These are phyloP conservation scores for Bimastos eiseni DNA, from an alignment of 2,888 invertebrate genomes.

Conservation along the genomic window DNA sequence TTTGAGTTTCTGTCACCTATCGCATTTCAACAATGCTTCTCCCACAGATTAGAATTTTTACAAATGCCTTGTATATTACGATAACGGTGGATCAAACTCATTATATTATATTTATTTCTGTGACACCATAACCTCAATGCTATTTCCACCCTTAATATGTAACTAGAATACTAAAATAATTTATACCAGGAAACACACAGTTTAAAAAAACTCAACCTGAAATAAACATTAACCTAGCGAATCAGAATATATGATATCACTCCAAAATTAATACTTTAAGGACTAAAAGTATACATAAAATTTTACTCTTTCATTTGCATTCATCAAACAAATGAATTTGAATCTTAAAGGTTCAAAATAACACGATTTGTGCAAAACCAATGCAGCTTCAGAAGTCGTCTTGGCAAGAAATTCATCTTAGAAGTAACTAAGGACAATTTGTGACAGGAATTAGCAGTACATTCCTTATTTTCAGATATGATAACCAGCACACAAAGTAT, in stretches of 20 bases:
- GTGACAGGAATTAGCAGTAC: background rate
- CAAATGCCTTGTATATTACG: no score
- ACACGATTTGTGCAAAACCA: background rate
- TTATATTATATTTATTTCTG: no score
- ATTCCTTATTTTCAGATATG: background rate
- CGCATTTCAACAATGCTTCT: no score
- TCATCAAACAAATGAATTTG: background rate
- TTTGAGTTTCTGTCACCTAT: no score
- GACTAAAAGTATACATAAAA: background rate
- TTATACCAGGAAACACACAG: background rate
- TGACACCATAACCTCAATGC: background rate
- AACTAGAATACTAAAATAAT: background rate
- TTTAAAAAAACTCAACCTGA: background rate
- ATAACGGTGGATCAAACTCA: no score
- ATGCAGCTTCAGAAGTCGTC: background rate
- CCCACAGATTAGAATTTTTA: no score
- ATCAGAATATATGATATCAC: background rate
- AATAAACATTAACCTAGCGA: background rate
- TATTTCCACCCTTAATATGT: background rate
- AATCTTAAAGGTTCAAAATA: background rate
- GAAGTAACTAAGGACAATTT: background rate
- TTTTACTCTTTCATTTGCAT: background rate
- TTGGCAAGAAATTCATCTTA: background rate
- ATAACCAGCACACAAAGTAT: background rate
- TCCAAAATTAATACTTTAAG: background rate